Evolutionary conservation across 2,113 vertebrate species (phyloP).

Genomic region (Mormoops blainvillei): DNA sequence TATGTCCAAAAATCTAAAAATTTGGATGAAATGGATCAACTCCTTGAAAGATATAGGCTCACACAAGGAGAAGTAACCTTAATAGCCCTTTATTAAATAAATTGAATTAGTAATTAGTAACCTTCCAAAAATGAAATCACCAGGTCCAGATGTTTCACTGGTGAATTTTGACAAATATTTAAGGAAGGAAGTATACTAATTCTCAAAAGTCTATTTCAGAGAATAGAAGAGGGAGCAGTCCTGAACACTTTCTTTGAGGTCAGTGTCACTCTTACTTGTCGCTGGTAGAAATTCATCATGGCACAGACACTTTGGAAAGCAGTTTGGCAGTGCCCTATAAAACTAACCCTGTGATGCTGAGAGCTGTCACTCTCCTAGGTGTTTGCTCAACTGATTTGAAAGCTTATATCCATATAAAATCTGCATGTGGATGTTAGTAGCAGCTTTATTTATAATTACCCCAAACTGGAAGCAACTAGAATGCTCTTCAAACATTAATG

Average conservation of each 20-base stretch:
- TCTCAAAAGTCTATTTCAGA: not conserved
- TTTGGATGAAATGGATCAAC: not conserved
- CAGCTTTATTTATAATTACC: not conserved
- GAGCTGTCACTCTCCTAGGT: not conserved
- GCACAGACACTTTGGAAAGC: not conserved
- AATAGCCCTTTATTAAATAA: not conserved
- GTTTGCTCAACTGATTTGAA: not conserved
- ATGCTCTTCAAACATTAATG: not conserved
- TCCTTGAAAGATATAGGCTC: not conserved
- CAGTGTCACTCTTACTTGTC: not conserved
- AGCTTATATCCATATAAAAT: not conserved
- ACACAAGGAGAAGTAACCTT: not conserved
- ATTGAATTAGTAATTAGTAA: not conserved
- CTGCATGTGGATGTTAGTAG: not conserved
- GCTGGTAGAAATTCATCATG: not conserved
- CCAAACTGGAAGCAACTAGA: not conserved
- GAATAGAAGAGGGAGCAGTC: not conserved
- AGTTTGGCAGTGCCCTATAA: not conserved
- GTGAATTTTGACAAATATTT: not conserved
- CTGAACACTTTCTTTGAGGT: not conserved
- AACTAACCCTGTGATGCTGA: not conserved
- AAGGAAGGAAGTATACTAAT: not conserved
- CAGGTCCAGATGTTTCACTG: not conserved
- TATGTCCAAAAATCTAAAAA: not conserved
- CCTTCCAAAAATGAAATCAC: not conserved